Evolutionary conservation across 1,140 invertebrate genomes (phyloP).

Genomic region (Helicoverpa zea): DNA sequence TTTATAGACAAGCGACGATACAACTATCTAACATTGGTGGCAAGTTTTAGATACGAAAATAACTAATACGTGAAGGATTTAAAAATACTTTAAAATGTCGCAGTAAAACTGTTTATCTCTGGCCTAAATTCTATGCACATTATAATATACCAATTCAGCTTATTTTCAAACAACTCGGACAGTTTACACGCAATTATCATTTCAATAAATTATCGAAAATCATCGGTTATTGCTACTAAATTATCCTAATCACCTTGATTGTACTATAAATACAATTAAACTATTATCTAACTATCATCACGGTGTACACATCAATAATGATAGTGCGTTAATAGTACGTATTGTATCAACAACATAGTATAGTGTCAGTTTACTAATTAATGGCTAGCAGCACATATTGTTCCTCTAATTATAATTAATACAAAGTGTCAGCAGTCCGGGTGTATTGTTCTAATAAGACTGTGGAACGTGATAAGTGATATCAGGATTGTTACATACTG

Average conservation of each 20-base stretch:
- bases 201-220: background rate
- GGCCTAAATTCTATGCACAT: too few species aligned
- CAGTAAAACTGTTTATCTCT: too few species aligned
- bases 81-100: too few species aligned
- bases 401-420: slow-evolving; percentile 32
- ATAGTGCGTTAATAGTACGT: slow-evolving; percentile 6
- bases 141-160: too few species aligned
- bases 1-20: background rate
- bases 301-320: background rate
- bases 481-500: background rate
- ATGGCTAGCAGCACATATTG: slow-evolving; percentile 13
- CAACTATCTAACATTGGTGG: background rate
- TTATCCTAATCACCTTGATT: too few species aligned
- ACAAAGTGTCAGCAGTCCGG: slow-evolving; percentile 6
- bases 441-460: slow-evolving; percentile 9
- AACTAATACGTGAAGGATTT: too few species aligned
- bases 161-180: too few species aligned
- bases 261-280: background rate
- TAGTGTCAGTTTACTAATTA: slow-evolving; percentile 20
- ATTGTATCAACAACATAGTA: slow-evolving; percentile 23
- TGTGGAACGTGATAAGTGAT: background rate
- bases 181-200: too few species aligned
- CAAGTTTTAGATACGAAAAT: background rate
- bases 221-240: background rate
- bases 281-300: slow-evolving; percentile 2